Base-by-base conservation (phyloP, 2,113 vertebrate genomes). In the Notiomystis cincta region DNA sequence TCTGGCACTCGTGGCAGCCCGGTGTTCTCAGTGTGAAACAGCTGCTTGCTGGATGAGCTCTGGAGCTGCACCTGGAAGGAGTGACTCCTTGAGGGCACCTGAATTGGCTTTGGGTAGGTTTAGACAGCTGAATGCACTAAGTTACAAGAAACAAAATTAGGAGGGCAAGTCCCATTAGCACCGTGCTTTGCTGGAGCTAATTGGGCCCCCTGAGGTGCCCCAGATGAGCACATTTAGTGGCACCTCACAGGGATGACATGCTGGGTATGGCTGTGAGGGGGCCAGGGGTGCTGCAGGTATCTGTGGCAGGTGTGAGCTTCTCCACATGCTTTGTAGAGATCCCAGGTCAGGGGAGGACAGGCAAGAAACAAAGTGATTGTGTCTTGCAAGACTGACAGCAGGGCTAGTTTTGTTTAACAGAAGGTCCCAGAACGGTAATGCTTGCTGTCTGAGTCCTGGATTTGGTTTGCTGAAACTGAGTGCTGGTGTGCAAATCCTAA, bases 131-230 rank as follows among this genome's bases (percentile, higher is more conserved):
- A 87, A 15, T 44, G 13, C 42, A 13, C 10, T 15, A 13, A 47
- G 25, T 42, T 37, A 72, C 35, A 72, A 62, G 18, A 64, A n/a
- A 18, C 6, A 38, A 37, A 44, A 42, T 37, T 65, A 60, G 67
- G 22, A 77, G 40, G 33, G 27, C 3, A 47, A 87, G 54, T 77
- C 20, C 28, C 2, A 1, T 53, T 66, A 89, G 19, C 35, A 31
- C 9, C 0, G 0, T 54, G 62, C 19, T 83, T 76, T 65, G 18
- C 56, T 62, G 61, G 42, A 56, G n/a, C 13, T 45, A 37, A 19
- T 4, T 76, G 19, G 19, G 17, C 15, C 25, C 33, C 77, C 35
- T 33, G 53, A 60, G 23, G 40, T 58, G n/a, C 22, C 42, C 38
- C 51, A 48, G 20, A 20, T 42, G 67, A 81, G 40, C 48, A 56